Evolutionary conservation across 2,113 vertebrate species (phyloP).

Genomic region (Numenius arquata): DNA sequence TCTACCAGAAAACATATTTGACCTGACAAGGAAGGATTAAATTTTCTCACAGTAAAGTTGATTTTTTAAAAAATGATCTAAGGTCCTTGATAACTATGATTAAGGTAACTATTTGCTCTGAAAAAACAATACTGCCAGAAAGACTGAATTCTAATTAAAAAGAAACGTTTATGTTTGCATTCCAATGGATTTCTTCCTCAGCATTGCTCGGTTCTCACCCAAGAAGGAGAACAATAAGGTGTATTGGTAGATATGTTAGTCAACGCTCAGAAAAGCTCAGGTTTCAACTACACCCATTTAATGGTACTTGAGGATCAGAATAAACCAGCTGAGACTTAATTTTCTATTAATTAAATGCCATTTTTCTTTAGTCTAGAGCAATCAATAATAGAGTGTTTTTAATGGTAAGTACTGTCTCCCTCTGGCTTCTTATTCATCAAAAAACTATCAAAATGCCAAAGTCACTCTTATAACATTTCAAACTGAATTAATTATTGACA

Average conservation of each 20-base stretch:
- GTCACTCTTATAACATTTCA: background rate
- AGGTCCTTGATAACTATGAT: constrained; percentile 2
- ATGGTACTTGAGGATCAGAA: background rate
- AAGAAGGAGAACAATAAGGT: background rate
- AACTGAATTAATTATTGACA: background rate
- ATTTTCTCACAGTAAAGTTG: constrained; percentile 7
- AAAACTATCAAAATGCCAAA: background rate
- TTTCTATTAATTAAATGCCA: background rate
- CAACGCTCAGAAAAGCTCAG: background rate
- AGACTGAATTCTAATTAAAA: constrained; percentile 37
- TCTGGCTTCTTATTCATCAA: background rate
- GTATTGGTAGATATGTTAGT: background rate
- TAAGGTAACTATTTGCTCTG: constrained; percentile 9
- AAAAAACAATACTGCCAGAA: background rate
- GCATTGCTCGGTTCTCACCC: background rate
- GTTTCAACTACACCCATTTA: background rate
- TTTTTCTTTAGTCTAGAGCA: constrained; percentile 48
- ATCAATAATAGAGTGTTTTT: background rate
- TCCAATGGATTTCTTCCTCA: background rate
- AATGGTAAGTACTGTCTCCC: background rate
- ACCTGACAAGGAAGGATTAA: background rate
- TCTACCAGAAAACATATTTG: background rate
- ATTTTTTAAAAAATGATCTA: background rate
- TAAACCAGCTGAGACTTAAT: constrained; percentile 2
- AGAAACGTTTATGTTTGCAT: constrained; percentile 34